A percentile compares a stretch with the other conserved stretches of the same genome.
phyloP scores from a whole-genome alignment of 2,797 vertebrate genomes.

The Scomberomorus guttatus region DNA sequence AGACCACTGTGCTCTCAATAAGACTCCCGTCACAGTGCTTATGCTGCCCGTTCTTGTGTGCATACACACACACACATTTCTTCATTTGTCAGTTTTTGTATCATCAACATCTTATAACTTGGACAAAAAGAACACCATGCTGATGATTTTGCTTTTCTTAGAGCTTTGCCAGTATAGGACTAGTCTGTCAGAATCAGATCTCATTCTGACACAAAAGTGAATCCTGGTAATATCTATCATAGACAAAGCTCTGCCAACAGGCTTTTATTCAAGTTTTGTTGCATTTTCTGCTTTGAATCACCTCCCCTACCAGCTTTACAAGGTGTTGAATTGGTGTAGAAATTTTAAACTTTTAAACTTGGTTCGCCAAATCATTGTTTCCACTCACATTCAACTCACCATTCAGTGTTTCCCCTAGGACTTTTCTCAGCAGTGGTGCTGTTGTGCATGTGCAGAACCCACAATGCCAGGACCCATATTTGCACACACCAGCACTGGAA shows the following conservation, averaged over 20 bases:
- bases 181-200: background rate
- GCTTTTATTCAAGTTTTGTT: background rate
- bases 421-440: too few relatives aligned
- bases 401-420: too few relatives aligned
- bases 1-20: slow-evolving; percentile 25
- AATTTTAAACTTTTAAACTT: too few relatives aligned
- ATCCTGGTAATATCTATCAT: background rate
- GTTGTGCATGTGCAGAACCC: too few relatives aligned
- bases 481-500: too few relatives aligned
- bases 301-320: background rate
- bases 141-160: background rate
- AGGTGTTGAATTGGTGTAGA: background rate
- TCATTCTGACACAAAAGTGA: background rate
- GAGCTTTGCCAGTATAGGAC: background rate
- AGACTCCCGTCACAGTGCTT: slow-evolving; percentile 15
- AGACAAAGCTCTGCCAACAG: background rate
- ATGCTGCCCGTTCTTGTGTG: slow-evolving; percentile 7
- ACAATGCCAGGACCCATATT: too few relatives aligned
- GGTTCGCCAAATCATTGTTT: too few relatives aligned
- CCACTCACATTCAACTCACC: background rate
- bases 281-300: background rate
- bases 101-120: background rate
- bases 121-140: background rate
- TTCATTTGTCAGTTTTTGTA: background rate
- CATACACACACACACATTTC: background rate